These are phyloP conservation scores for Drosophila willistoni DNA, from an alignment of 1,140 invertebrate genomes.

Conservation along the genomic window DNA sequence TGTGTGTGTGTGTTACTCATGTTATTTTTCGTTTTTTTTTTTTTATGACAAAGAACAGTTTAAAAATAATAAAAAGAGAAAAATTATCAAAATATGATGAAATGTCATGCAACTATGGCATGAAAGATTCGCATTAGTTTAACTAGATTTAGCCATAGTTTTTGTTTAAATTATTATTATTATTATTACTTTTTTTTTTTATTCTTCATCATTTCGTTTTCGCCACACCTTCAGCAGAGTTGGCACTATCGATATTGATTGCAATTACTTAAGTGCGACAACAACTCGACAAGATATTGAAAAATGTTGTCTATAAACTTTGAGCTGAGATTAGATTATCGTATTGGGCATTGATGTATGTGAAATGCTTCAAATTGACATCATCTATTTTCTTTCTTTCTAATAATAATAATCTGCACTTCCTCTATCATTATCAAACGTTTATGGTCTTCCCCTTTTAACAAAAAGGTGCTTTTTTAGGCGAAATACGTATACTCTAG, in stretches of 20 bases:
- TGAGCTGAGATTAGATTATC: slow-evolving; percentile 5
- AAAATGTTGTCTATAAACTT: not conserved
- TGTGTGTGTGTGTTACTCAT: not conserved
- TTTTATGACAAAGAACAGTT: slow-evolving; percentile 40
- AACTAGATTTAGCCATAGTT: not conserved
- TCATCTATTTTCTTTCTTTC: not conserved
- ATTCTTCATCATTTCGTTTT: not conserved
- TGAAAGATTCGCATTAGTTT: not conserved
- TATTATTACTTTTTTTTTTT: too few species aligned
- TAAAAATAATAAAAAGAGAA: slow-evolving; percentile 35
- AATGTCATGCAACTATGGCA: slow-evolving; percentile 8
- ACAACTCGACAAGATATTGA: not conserved
- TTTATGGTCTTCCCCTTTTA: not conserved
- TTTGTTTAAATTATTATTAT: not conserved
- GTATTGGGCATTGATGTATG: slow-evolving; percentile 1
- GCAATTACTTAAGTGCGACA: not conserved
- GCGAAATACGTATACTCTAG: not conserved
- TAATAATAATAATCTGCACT: not conserved
- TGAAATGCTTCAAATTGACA: not conserved
- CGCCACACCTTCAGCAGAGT: not conserved
- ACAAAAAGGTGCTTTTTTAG: not conserved
- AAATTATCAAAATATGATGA: not conserved
- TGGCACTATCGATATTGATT: not conserved
- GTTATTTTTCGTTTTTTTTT: not conserved
- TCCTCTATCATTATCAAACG: not conserved